A percentile compares a stretch with the other conserved stretches of the same genome.
Conservation (phyloP, 2,797 vertebrate species). For the Mormyrops boulengeri region DNA sequence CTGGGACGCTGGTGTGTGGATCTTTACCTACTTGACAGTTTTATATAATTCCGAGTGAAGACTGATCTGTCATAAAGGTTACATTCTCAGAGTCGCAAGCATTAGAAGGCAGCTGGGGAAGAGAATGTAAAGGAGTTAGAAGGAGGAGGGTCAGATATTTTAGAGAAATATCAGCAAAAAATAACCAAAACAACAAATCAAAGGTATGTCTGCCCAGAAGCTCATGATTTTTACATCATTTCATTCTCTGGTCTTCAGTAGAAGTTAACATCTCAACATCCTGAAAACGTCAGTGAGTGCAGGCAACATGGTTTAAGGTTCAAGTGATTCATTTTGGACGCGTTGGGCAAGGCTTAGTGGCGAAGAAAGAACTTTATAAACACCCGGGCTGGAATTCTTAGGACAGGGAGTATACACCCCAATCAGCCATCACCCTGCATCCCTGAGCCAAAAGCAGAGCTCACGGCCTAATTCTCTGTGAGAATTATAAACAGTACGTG, state of each 20-base stretch:
- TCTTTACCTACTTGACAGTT: neutral
- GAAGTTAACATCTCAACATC: neutral
- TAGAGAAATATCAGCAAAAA: neutral
- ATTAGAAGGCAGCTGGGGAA: neutral
- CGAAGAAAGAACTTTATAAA: neutral
- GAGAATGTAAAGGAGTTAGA: neutral
- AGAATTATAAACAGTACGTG: slow-evolving; percentile 28
- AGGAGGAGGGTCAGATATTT: neutral
- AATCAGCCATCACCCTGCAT: neutral
- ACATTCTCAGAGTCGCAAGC: neutral
- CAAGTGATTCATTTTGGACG: neutral
- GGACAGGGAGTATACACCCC: neutral
- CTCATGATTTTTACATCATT: neutral
- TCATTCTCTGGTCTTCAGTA: neutral
- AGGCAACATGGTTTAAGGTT: neutral
- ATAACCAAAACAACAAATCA: neutral
- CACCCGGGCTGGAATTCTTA: neutral
- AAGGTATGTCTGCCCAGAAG: neutral
- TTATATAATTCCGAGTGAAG: neutral
- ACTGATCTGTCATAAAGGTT: neutral
- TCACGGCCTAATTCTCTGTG: slow-evolving; percentile 9
- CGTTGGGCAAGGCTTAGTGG: neutral
- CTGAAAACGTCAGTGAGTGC: neutral
- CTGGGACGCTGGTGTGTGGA: neutral
- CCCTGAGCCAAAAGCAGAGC: neutral